These are phyloP conservation scores for Platyrinchus mystaceus DNA, from an alignment of 2,797 vertebrate genomes.

Conservation along the genomic window DNA sequence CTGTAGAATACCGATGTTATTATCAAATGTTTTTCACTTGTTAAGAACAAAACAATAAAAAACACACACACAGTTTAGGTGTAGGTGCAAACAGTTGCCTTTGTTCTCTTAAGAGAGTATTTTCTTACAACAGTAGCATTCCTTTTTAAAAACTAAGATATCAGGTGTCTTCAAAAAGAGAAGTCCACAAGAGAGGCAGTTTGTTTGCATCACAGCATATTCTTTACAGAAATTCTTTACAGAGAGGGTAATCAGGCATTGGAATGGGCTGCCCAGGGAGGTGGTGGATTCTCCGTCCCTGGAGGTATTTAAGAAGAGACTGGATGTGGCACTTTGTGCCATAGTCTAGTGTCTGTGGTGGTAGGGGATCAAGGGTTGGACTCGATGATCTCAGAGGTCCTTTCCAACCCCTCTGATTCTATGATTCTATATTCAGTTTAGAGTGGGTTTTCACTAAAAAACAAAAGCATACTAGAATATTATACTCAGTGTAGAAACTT, in stretches of 20 bases:
- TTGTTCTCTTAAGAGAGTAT: neutral
- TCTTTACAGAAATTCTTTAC: no score
- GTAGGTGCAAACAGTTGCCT: neutral
- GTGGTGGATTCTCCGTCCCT: no score
- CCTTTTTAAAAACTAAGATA: neutral
- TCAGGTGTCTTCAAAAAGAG: neutral
- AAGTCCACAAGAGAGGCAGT: neutral
- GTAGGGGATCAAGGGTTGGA: no score
- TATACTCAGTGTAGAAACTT: neutral
- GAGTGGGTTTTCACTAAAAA: neutral
- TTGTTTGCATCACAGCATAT: neutral
- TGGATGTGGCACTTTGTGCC: no score
- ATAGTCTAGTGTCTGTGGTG: no score
- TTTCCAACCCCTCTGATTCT: no score
- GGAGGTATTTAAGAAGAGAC: no score
- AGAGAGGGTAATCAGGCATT: no score
- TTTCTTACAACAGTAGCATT: neutral
- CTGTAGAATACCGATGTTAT: neutral
- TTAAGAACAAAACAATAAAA: neutral
- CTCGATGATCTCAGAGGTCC: no score
- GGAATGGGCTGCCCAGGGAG: no score
- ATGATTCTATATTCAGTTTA: neutral
- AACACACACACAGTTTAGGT: neutral
- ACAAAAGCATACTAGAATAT: neutral
- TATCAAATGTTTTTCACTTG: neutral